These are phyloP conservation scores for Tubulanus polymorphus DNA, from an alignment of 2,888 invertebrate genomes.

Conservation along the genomic window DNA sequence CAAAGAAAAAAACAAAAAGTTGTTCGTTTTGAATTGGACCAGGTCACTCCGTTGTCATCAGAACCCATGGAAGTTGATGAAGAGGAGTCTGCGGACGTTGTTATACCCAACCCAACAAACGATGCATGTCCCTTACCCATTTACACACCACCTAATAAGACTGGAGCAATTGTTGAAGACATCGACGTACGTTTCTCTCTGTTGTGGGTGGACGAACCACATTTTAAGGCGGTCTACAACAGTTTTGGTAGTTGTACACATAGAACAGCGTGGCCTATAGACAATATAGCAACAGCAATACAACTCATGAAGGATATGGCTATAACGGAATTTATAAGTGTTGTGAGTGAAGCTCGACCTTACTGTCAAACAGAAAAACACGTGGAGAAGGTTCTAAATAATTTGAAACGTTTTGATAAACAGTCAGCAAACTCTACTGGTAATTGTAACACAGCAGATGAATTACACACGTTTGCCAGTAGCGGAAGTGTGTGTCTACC, in stretches of 20 bases:
- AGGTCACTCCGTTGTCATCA: too few relatives aligned
- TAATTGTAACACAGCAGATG: not conserved
- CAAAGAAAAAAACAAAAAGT: not conserved
- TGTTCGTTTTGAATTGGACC: too few relatives aligned
- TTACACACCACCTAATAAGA: not conserved
- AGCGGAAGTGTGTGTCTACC: not conserved
- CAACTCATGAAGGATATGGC: not conserved
- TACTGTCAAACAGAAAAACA: not conserved
- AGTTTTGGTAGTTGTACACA: not conserved
- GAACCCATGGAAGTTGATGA: too few relatives aligned
- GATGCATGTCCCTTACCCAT: not conserved
- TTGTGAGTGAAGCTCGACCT: not conserved
- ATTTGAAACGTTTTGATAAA: not conserved
- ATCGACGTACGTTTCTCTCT: not conserved
- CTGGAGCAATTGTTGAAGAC: not conserved
- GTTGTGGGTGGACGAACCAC: not conserved
- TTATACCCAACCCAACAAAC: not conserved
- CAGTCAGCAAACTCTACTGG: not conserved
- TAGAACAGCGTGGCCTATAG: not conserved
- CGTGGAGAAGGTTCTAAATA: not conserved
- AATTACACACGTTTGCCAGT: not conserved
- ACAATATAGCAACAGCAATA: not conserved
- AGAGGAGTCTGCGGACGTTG: too few relatives aligned
- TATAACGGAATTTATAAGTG: not conserved
- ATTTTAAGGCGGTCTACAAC: not conserved